A percentile compares a stretch with the other conserved stretches of the same genome.
phyloP scores from a whole-genome alignment of 2,113 vertebrate genomes.

The Eurypyga helias region DNA sequence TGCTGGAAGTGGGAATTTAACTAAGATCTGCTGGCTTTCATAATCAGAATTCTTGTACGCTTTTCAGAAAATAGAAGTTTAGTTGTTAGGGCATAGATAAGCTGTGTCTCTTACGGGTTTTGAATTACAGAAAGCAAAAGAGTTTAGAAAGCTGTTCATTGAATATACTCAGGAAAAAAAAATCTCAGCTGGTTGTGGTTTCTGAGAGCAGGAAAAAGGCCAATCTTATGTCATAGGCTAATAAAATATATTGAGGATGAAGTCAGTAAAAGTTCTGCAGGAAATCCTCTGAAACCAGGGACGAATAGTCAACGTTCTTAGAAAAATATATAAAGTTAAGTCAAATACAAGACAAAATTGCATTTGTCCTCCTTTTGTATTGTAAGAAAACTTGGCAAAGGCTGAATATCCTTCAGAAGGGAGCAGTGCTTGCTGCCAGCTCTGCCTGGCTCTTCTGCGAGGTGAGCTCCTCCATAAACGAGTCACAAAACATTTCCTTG shows the following conservation, averaged over 20 bases:
- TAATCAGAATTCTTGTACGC: background rate
- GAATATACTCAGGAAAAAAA: background rate
- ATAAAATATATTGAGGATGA: slow-evolving; percentile 38
- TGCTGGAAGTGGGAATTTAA: slow-evolving; percentile 4
- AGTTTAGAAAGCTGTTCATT: background rate
- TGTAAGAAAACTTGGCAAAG: background rate
- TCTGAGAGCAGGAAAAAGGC: slow-evolving; percentile 23
- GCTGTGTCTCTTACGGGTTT: background rate
- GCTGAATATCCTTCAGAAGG: background rate
- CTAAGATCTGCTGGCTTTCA: background rate
- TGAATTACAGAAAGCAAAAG: background rate
- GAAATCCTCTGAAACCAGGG: slow-evolving; percentile 12
- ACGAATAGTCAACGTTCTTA: background rate
- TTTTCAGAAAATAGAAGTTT: background rate
- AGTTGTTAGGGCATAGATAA: background rate
- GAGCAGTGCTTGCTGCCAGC: background rate
- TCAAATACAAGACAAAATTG: background rate
- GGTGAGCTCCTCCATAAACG: background rate
- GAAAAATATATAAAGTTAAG: background rate
- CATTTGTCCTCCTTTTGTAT: background rate
- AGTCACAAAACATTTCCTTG: background rate
- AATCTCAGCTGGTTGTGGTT: background rate
- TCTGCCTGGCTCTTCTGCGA: background rate
- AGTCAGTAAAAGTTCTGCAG: slow-evolving; percentile 17
- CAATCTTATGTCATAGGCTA: slow-evolving; percentile 34